phyloP scores from a whole-genome alignment of 2,888 invertebrate genomes.

The Sepiola atlantica region DNA sequence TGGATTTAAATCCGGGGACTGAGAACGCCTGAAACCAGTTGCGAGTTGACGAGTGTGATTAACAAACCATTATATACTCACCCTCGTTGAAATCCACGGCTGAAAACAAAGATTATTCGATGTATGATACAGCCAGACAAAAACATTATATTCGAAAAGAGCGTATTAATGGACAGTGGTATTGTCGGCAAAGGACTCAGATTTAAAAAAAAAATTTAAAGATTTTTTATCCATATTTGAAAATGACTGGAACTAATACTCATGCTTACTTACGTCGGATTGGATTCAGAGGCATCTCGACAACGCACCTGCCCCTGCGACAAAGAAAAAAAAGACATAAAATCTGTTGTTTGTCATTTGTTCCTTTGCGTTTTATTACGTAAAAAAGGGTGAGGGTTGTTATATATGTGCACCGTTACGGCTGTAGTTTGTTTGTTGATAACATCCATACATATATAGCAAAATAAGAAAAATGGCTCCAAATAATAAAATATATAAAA shows the following conservation, averaged over 20 bases:
- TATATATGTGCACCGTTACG: not conserved
- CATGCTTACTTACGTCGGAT: not conserved
- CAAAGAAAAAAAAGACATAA: not conserved
- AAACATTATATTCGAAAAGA: not conserved
- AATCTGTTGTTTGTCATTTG: not conserved
- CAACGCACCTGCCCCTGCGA: not conserved
- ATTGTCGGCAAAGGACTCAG: not conserved
- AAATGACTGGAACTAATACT: not conserved
- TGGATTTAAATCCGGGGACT: too few relatives aligned
- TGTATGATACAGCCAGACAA: not conserved
- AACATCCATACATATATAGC: not conserved
- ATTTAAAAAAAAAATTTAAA: too few relatives aligned
- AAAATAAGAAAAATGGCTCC: not conserved
- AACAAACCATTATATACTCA: too few relatives aligned
- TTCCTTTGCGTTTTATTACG: not conserved
- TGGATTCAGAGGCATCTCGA: not conserved
- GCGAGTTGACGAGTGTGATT: too few relatives aligned
- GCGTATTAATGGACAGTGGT: not conserved
- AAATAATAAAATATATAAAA: not conserved
- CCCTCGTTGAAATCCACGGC: not conserved
- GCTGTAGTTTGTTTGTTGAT: not conserved
- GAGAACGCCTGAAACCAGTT: too few relatives aligned
- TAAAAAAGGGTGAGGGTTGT: not conserved
- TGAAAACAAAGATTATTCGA: not conserved
- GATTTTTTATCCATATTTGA: not conserved